Percentiles rank a stretch among this genome's conserved stretches.
Conservation (phyloP, 2,888 invertebrate genomes). For the Tetrapedia diversipes region DNA sequence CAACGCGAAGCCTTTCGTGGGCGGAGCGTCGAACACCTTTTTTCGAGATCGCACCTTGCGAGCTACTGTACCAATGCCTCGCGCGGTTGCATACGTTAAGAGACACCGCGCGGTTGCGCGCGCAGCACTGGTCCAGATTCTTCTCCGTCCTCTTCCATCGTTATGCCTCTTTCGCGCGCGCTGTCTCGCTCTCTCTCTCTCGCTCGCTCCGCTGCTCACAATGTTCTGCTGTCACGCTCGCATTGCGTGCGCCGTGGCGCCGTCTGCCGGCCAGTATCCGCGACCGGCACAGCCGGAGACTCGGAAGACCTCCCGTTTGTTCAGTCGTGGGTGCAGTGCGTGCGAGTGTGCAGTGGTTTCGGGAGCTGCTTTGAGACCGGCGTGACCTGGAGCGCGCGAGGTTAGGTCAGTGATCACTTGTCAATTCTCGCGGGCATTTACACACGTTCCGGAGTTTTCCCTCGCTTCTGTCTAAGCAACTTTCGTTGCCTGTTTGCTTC, state of each 20-base stretch:
- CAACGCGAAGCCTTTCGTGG: conserved; percentile 41
- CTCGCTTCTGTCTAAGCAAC: too few relatives aligned
- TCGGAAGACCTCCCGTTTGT: conserved; percentile 48
- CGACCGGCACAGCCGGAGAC: conserved; percentile 32
- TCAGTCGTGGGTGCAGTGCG: conserved; percentile 79
- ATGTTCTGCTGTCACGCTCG: conserved; percentile 42
- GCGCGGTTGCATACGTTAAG: conserved; percentile 42
- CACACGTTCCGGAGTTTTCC: too few relatives aligned
- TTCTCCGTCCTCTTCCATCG: conserved; percentile 19
- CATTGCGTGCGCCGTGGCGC: conserved; percentile 66
- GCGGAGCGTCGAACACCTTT: conserved; percentile 61
- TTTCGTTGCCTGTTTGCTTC: neutral
- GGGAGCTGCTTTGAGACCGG: conserved; percentile 71
- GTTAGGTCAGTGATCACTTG: conserved; percentile 73
- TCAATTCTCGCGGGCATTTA: conserved; percentile 6
- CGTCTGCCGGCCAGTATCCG: conserved; percentile 66
- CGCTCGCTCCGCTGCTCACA: conserved; percentile 35
- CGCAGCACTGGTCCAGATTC: conserved; percentile 66
- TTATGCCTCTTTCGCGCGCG: conserved; percentile 39
- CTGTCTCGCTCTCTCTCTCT: conserved; percentile 34
- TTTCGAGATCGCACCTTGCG: conserved; percentile 48
- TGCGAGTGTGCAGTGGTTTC: conserved; percentile 79
- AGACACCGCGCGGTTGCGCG: conserved; percentile 56
- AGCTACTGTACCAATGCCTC: conserved; percentile 48
- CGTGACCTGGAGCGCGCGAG: conserved; percentile 75